Conservation (phyloP, 2,797 vertebrate species). For the Danio jaintianensis region DNA sequence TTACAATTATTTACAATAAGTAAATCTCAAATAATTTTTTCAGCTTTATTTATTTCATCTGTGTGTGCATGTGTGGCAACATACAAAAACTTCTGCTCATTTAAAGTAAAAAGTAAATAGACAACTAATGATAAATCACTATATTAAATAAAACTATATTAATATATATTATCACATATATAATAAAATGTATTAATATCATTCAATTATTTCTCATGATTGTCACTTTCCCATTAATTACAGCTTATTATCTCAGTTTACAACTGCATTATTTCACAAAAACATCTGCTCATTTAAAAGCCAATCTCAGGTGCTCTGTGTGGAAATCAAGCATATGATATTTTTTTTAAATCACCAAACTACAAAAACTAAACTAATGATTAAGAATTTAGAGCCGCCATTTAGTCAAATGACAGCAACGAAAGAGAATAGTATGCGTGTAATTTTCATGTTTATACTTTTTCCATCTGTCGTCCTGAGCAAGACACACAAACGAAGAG, state of each 20-base stretch:
- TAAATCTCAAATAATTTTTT: too few relatives aligned
- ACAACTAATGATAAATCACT: too few relatives aligned
- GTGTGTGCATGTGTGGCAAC: too few relatives aligned
- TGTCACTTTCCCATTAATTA: slow-evolving; percentile 6
- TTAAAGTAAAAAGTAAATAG: too few relatives aligned
- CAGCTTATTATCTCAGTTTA: neutral
- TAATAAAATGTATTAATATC: too few relatives aligned
- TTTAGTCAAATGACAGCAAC: slow-evolving; percentile 1
- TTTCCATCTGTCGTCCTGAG: slow-evolving; percentile 37
- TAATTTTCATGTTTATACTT: slow-evolving; percentile 1
- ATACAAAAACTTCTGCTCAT: too few relatives aligned
- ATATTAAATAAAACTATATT: too few relatives aligned
- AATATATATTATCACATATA: too few relatives aligned
- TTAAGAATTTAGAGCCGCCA: neutral
- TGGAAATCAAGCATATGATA: slow-evolving; percentile 8
- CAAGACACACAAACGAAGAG: slow-evolving; percentile 25
- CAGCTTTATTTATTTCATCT: too few relatives aligned
- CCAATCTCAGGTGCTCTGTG: slow-evolving; percentile 9
- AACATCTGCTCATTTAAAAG: slow-evolving; percentile 13
- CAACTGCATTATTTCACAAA: neutral
- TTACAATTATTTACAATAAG: too few relatives aligned
- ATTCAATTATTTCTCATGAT: neutral
- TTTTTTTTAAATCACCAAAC: neutral
- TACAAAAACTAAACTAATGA: neutral
- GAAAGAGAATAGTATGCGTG: slow-evolving; percentile 4